A percentile compares a stretch with the other conserved stretches of the same genome.
phyloP scores from a whole-genome alignment of 1,140 invertebrate species.

The Meteorus sp. region DNA sequence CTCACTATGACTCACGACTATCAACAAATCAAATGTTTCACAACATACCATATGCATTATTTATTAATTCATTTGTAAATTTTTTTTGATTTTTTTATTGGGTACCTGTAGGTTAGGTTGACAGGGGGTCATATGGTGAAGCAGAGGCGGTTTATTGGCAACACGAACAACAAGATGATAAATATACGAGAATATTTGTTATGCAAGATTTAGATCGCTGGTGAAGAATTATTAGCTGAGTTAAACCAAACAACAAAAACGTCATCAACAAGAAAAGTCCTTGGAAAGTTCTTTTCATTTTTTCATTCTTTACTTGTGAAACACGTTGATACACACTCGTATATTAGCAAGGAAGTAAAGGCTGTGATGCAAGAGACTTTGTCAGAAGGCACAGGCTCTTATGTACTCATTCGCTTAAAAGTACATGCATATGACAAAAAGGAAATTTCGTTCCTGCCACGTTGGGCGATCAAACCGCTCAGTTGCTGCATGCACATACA shows the following conservation, averaged over 20 bases:
- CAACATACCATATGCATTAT: background rate
- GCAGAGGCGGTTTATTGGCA: constrained; percentile 51
- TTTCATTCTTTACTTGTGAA: no score
- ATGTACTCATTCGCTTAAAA: no score
- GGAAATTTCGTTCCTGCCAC: no score
- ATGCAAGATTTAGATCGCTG: constrained; percentile 15
- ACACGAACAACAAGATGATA: constrained; percentile 54
- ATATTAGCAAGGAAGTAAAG: background rate
- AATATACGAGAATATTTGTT: constrained; percentile 50
- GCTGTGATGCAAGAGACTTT: background rate
- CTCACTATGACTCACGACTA: no score
- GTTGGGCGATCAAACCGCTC: background rate
- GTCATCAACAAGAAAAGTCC: background rate
- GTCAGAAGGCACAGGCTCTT: background rate
- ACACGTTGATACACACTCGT: background rate
- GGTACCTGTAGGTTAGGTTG: constrained; percentile 41
- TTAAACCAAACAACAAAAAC: background rate
- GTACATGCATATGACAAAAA: no score
- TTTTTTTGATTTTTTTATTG: constrained; percentile 4
- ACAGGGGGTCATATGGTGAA: constrained; percentile 49
- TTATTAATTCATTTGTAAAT: constrained; percentile 11
- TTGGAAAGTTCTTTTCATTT: background rate
- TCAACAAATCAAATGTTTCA: no score
- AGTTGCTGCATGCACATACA: no score
- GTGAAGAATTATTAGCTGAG: background rate